Conservation (phyloP, 2,888 invertebrate genomes). For the Tipula confusa region DNA sequence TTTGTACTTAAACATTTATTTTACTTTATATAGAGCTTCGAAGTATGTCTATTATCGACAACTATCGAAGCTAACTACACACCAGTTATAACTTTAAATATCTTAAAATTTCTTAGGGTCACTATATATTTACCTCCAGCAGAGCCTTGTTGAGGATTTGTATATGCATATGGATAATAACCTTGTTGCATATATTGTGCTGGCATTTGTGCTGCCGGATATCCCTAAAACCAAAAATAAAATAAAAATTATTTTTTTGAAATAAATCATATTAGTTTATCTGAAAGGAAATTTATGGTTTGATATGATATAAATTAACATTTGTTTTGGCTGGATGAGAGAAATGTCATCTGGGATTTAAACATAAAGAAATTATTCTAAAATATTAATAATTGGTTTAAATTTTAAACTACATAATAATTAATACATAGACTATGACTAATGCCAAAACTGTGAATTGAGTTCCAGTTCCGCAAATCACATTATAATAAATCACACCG, state of each 20-base stretch:
- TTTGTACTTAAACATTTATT: too few species aligned
- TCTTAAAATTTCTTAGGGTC: too few species aligned
- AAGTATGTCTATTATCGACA: too few species aligned
- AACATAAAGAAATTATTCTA: background rate
- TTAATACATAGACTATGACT: background rate
- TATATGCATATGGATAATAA: conserved; percentile 61
- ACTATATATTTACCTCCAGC: conserved; percentile 53
- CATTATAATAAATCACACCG: background rate
- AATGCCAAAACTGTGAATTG: too few species aligned
- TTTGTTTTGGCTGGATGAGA: background rate
- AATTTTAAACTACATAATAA: background rate
- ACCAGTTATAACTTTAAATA: too few species aligned
- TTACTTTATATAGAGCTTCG: too few species aligned
- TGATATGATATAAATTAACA: background rate
- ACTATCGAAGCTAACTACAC: too few species aligned
- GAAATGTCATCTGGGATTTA: background rate
- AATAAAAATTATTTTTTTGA: conserved; percentile 26
- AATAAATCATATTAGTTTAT: background rate
- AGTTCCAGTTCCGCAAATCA: background rate
- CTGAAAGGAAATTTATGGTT: background rate
- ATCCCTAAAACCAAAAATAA: conserved; percentile 55
- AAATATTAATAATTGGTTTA: background rate
- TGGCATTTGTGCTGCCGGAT: conserved; percentile 66
- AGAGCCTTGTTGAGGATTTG: conserved; percentile 62
- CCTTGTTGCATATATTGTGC: conserved; percentile 73